A percentile compares a stretch with the other conserved stretches of the same genome.
phyloP scores from a whole-genome alignment of 2,113 vertebrate genomes.

The Protobothrops mucrosquamatus region DNA sequence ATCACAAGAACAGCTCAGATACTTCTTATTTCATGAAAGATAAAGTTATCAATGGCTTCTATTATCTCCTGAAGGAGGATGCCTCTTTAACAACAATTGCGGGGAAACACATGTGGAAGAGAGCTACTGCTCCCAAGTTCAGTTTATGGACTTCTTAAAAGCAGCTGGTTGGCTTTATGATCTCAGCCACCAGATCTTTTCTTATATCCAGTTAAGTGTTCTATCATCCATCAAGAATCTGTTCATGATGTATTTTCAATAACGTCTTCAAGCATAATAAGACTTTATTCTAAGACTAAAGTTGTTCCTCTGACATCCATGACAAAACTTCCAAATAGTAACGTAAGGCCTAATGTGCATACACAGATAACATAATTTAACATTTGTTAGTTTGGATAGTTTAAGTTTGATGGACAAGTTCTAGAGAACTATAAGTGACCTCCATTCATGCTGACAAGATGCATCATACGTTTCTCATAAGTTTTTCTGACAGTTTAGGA shows the following conservation, averaged over 20 bases:
- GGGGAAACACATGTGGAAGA: neutral
- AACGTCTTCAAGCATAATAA: neutral
- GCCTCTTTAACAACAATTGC: neutral
- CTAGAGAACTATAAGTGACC: neutral
- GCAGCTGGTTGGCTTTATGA: neutral
- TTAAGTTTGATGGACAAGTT: neutral
- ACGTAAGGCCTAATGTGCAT: neutral
- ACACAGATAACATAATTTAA: neutral
- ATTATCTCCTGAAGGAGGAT: neutral
- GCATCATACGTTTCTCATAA: neutral
- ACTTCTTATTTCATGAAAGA: neutral
- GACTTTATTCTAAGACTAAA: neutral
- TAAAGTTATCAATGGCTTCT: neutral
- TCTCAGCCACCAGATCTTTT: neutral
- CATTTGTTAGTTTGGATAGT: neutral
- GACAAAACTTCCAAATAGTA: neutral
- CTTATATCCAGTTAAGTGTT: neutral
- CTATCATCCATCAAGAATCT: neutral
- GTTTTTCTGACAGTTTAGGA: too few species aligned
- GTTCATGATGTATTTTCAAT: neutral
- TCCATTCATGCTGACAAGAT: neutral
- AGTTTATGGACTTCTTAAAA: neutral
- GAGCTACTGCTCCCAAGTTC: neutral
- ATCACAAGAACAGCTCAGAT: neutral
- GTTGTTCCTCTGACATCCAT: neutral